Conservation (phyloP, 2,888 invertebrate species). For the Schizaphis graminum region DNA sequence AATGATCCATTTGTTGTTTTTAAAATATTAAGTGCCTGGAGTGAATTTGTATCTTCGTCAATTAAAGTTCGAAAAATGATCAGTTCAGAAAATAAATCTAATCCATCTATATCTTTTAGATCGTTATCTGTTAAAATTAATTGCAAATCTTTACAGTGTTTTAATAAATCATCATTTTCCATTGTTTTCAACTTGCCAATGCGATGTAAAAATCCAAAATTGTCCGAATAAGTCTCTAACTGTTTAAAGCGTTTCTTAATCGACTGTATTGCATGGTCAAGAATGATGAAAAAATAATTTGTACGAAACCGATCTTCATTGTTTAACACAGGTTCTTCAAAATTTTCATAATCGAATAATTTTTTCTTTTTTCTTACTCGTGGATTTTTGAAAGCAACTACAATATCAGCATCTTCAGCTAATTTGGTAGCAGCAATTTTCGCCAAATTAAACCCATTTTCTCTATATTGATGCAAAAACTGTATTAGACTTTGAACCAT, state of each 20-base stretch:
- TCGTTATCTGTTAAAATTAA: constrained; percentile 25
- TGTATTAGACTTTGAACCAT: not conserved
- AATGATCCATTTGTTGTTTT: not conserved
- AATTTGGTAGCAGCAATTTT: constrained; percentile 8
- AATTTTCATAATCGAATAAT: constrained; percentile 22
- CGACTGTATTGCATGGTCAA: not conserved
- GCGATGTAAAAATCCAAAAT: constrained; percentile 15
- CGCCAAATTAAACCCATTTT: not conserved
- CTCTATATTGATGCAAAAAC: not conserved
- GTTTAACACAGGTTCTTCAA: not conserved
- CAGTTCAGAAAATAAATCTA: constrained; percentile 3
- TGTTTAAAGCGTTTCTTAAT: constrained; percentile 33
- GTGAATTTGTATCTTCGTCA: too few relatives aligned
- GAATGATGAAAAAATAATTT: constrained; percentile 28
- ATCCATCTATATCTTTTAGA: constrained; percentile 10
- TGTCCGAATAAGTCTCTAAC: constrained; percentile 30
- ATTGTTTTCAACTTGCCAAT: constrained; percentile 31
- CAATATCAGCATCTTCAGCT: not conserved
- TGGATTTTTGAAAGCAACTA: constrained; percentile 5
- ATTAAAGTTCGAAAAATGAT: constrained; percentile 2
- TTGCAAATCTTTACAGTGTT: constrained; percentile 37
- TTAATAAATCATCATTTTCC: constrained; percentile 22
- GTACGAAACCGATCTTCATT: constrained; percentile 36
- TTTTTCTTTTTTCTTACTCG: constrained; percentile 1
- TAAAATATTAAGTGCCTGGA: not conserved